Evolutionary conservation across 2,797 vertebrate species (phyloP).

Genomic region (Iguana delicatissima): DNA sequence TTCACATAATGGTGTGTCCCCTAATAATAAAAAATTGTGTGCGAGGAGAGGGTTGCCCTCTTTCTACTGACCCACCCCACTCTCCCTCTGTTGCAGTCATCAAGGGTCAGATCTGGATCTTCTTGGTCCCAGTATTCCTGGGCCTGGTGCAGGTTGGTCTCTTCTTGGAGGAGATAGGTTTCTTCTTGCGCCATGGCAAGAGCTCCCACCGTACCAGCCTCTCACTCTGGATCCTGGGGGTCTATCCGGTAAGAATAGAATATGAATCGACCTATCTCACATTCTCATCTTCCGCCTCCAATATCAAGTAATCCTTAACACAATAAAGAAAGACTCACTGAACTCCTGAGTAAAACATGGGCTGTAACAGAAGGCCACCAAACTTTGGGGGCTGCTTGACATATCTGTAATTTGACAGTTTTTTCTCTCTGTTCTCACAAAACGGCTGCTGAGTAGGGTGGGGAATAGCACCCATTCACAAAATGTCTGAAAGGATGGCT

Average conservation of each 20-base stretch:
- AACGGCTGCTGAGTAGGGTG: no score
- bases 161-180: conserved; percentile 86
- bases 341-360: not conserved
- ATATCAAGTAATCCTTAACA: not conserved
- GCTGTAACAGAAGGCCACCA: no score
- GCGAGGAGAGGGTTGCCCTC: no score
- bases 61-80: not conserved
- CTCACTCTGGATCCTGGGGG: conserved; percentile 85
- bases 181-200: conserved; percentile 78
- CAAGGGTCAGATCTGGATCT: conserved; percentile 84
- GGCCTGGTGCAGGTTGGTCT: conserved; percentile 77
- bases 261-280: not conserved
- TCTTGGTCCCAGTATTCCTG: conserved; percentile 82
- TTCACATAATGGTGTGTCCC: not conserved
- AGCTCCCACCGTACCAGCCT: conserved; percentile 73
- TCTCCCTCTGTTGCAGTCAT: conserved; percentile 71
- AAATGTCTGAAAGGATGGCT: no score
- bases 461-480: no score
- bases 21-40: not conserved
- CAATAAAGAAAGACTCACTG: not conserved
- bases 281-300: not conserved
- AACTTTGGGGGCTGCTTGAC: no score
- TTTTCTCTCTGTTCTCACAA: no score
- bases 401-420: no score
- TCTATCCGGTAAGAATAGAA: conserved; percentile 82